phyloP scores from a whole-genome alignment of 2,888 invertebrate genomes.

The Heteromyza rotundicornis region DNA sequence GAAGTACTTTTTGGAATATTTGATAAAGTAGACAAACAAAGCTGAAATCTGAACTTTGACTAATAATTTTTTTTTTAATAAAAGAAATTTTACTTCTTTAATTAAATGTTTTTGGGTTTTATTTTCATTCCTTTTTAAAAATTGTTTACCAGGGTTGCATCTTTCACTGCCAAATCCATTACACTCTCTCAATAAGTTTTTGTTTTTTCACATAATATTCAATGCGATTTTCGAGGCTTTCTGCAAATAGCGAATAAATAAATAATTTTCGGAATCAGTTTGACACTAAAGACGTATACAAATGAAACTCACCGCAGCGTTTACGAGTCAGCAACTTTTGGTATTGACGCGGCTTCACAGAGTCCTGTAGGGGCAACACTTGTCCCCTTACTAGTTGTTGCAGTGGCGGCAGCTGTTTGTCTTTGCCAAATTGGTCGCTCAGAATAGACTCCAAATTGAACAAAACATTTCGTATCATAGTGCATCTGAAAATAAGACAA shows the following conservation, averaged over 20 bases:
- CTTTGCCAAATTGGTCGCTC: constrained; percentile 31
- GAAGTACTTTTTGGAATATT: too few relatives aligned
- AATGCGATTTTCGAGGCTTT: constrained; percentile 81
- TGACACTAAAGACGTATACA: neutral
- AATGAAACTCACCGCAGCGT: constrained; percentile 74
- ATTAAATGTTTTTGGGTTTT: neutral
- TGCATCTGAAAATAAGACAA: constrained; percentile 61
- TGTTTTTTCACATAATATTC: constrained; percentile 76
- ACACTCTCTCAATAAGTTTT: constrained; percentile 62
- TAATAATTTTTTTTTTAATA: too few relatives aligned
- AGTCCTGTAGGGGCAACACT: constrained; percentile 70
- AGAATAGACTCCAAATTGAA: constrained; percentile 62
- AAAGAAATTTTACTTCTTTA: too few relatives aligned
- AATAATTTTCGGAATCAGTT: too few relatives aligned
- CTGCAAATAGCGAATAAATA: constrained; percentile 66
- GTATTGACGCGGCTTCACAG: constrained; percentile 73
- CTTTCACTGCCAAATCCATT: constrained; percentile 24
- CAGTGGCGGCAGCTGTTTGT: neutral
- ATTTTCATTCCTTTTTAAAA: neutral
- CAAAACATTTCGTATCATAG: constrained; percentile 67
- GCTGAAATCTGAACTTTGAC: too few relatives aligned
- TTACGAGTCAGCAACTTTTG: constrained; percentile 76
- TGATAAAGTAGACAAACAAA: too few relatives aligned
- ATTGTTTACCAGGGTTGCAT: neutral
- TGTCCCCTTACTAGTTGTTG: constrained; percentile 61